Base-by-base conservation (phyloP, 2,888 invertebrate species). In the Chrysomela aeneicollis region DNA sequence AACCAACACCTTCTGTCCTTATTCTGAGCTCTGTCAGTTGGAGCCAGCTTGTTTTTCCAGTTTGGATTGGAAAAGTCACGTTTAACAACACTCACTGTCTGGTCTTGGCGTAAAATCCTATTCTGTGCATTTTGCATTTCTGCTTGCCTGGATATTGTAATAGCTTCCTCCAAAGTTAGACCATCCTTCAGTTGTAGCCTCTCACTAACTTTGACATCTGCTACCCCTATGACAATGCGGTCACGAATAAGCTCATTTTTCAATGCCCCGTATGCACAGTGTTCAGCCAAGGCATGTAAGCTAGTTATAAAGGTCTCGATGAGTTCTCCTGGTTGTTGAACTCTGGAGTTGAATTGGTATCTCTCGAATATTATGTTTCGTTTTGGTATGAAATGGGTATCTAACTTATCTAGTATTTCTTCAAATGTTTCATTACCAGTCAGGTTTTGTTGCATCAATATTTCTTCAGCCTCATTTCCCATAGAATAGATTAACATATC, bases 141-240 rank as follows among this genome's bases (percentile, higher is more conserved):
- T 12, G 12, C 17, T 17, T 12, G 26, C 12, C 15, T 12, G n/a
- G n/a, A n/a, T n/a, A n/a, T n/a, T n/a, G n/a, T n/a, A n/a, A n/a
- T n/a, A n/a, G n/a, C n/a, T n/a, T n/a, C n/a, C n/a, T n/a, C n/a
- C n/a, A n/a, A n/a, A n/a, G n/a, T n/a, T n/a, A n/a, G n/a, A n/a
- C n/a, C n/a, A n/a, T n/a, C n/a, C n/a, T n/a, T n/a, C n/a, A n/a
- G n/a, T n/a, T n/a, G n/a, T n/a, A n/a, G n/a, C n/a, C n/a, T n/a
- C n/a, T n/a, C n/a, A n/a, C n/a, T n/a, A n/a, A n/a, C n/a, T n/a
- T n/a, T n/a, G n/a, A 18, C 32, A 32, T 61, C 61, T 19, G 47
- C 47, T 10, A 61, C 30, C 35, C 55, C 65, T 1, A 61, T 50
- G 10, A 61, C 47, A 12, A 61, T 55, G 1, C 61, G 57, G 47